Evolutionary conservation across 2,888 invertebrate genomes (phyloP).

Genomic region (Platerodrilus igneus): DNA sequence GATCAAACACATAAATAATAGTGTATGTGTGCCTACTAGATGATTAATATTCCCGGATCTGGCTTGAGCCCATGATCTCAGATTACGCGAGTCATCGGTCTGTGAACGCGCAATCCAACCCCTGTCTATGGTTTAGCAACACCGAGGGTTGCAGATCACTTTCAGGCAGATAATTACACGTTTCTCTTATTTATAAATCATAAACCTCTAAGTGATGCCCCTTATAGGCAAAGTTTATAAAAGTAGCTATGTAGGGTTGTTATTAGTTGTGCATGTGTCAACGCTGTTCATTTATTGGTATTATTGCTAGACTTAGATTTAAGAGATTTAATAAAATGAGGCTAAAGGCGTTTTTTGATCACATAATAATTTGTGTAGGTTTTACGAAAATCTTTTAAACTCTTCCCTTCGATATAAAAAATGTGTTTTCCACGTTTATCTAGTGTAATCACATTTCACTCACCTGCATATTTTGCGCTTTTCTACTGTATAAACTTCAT

Average conservation of each 20-base stretch:
- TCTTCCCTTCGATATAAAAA: too few species aligned
- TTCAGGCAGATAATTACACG: constrained; percentile 43
- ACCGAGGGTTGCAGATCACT: constrained; percentile 39
- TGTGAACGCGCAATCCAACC: constrained; percentile 32
- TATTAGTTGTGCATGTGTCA: too few species aligned
- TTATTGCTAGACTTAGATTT: too few species aligned
- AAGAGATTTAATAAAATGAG: too few species aligned
- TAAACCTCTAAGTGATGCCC: constrained; percentile 1
- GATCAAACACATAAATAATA: constrained; percentile 39
- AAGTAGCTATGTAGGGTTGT: too few species aligned
- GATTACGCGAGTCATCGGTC: constrained; percentile 44
- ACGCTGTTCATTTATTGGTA: not conserved
- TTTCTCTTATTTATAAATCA: constrained; percentile 41
- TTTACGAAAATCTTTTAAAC: too few species aligned
- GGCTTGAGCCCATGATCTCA: constrained; percentile 34
- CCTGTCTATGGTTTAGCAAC: constrained; percentile 37
- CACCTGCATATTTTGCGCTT: too few species aligned
- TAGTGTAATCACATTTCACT: too few species aligned
- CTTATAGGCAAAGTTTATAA: constrained; percentile 5
- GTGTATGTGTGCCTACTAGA: constrained; percentile 34
- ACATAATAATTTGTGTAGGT: too few species aligned
- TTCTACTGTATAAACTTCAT: too few species aligned
- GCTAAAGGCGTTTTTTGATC: too few species aligned
- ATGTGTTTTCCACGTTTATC: too few species aligned
- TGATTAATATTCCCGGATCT: constrained; percentile 37